Evolutionary conservation across 2,113 vertebrate genomes (phyloP), one percentile per base, ranked within the genome.

Genomic region (Ondatra zibethicus): DNA sequence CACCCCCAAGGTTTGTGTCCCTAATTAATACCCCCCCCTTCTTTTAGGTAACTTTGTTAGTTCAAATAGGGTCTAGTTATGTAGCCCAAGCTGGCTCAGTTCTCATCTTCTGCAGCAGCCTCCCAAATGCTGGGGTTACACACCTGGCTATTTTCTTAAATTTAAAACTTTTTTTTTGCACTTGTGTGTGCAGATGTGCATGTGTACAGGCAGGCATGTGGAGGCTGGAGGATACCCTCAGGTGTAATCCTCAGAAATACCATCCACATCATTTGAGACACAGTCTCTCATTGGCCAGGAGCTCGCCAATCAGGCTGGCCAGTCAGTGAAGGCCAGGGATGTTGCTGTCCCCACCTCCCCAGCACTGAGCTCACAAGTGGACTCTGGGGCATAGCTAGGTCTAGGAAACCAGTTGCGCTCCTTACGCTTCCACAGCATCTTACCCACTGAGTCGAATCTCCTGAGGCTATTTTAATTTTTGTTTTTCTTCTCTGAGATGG

Each of bases 391-490:
- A 17, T 61, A 61, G 23, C 58, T 25, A 42, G n/a, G 13, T 84
- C 61, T 17, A 23, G 61, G 39, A 29, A 85, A 45, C 4, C 25
- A 17, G 29, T 7, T 31, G 25, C 0, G 7, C 7, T 65, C 27
- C 8, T 31, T 14, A 65, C 0, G 13, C 14, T 31, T 45, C n/a
- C 16, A 33, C 0, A 16, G 27, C 16, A 33, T 45, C 27, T 66
- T 11, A 45, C 29, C 8, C 42, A 31, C 39, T 45, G 39, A 65
- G 29, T 2, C 2, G 7, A 27, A 65, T 3, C 61, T 45, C 16
- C 27, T 4, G 1, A 63, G 82, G 27, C 61, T 9, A 8, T 29
- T 27, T 42, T 42, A 42, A 29, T 33, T 68, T 87, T 47, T 45
- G 31, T 47, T 52, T 88, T 70, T 23, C 23, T n/a, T 52, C 50